Evolutionary conservation across 2,113 vertebrate species (phyloP).

Genomic region (Laticauda laticaudata): DNA sequence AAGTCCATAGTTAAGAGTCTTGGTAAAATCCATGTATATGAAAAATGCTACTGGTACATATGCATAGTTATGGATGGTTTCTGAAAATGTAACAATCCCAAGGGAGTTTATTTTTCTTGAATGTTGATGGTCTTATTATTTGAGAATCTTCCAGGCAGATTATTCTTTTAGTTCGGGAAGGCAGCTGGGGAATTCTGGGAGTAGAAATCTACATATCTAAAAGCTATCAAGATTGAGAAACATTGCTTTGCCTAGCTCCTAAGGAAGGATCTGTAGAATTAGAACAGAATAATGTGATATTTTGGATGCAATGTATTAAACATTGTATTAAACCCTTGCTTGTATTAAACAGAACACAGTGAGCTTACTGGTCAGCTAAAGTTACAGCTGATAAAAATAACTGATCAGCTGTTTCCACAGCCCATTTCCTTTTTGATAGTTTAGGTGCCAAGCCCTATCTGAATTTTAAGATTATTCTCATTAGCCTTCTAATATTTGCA

Average conservation of each 20-base stretch:
- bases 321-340: background rate
- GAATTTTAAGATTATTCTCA: background rate
- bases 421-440: background rate
- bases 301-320: background rate
- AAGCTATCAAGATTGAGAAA: background rate
- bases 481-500: background rate
- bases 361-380: background rate
- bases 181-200: background rate
- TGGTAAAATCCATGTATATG: slow-evolving; percentile 20
- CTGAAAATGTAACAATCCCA: background rate
- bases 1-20: background rate
- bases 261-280: background rate
- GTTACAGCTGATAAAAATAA: slow-evolving; percentile 1
- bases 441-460: background rate
- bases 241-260: background rate
- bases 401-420: background rate
- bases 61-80: background rate
- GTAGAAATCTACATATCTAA: background rate
- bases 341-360: background rate
- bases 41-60: slow-evolving; percentile 14
- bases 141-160: background rate
- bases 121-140: background rate
- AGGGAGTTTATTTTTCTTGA: background rate
- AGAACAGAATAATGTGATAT: background rate
- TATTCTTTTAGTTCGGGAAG: background rate